These are phyloP conservation scores for Phymastichus coffea DNA, from an alignment of 1,140 invertebrate genomes.

Conservation along the genomic window DNA sequence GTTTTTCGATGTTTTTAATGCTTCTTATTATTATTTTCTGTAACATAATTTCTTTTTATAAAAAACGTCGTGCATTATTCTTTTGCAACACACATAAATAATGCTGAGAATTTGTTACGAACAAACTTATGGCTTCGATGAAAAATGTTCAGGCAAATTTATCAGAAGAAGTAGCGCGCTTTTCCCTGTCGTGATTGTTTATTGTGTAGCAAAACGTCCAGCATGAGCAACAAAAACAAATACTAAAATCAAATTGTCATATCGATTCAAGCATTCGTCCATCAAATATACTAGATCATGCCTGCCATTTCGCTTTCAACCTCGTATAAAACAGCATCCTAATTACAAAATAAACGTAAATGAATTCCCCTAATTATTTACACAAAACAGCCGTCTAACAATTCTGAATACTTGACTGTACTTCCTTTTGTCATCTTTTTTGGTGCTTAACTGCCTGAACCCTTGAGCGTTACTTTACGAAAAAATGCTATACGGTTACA, in stretches of 20 bases:
- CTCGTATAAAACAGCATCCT: neutral
- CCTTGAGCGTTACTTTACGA: no score
- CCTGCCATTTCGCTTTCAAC: no score
- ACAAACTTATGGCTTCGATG: neutral
- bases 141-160: constrained; percentile 20
- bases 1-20: neutral
- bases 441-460: no score
- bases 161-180: constrained; percentile 16
- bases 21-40: neutral
- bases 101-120: neutral
- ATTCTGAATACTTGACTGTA: constrained; percentile 5
- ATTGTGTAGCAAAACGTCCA: neutral
- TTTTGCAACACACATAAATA: neutral
- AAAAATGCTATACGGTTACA: no score
- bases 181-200: neutral
- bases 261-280: neutral
- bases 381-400: neutral
- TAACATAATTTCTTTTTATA: neutral
- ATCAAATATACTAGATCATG: no score
- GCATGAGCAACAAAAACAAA: neutral
- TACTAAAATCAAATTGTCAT: no score
- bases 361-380: constrained; percentile 19
- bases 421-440: neutral
- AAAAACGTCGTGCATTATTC: neutral
- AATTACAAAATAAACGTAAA: constrained; percentile 12